A percentile compares a stretch with the other conserved stretches of the same genome.
These are phyloP conservation scores for Tor tambroides DNA, from an alignment of 2,113 vertebrate species.

Conservation along the genomic window DNA sequence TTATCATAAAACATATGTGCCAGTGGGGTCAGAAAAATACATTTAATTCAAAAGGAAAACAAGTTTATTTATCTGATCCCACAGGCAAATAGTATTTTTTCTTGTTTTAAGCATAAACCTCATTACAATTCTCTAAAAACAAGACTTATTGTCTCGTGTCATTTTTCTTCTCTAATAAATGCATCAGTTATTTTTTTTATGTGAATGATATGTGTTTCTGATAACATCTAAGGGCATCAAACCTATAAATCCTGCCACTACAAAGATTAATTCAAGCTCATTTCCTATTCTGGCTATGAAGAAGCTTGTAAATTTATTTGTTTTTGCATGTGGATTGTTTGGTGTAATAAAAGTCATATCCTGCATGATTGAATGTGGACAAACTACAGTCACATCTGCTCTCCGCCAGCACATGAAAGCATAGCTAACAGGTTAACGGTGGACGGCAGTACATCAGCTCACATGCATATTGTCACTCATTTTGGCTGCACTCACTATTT, in stretches of 20 bases:
- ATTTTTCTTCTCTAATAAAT: background rate
- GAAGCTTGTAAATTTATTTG: background rate
- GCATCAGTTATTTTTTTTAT: background rate
- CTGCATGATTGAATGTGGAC: constrained; percentile 6
- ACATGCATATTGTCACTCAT: background rate
- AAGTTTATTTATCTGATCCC: background rate
- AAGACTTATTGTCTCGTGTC: background rate
- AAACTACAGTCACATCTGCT: background rate
- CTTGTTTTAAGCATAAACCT: background rate
- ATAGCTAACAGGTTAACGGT: constrained; percentile 19
- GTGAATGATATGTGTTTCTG: too few relatives aligned
- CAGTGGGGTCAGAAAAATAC: background rate
- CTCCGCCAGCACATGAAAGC: constrained; percentile 30
- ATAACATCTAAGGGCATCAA: background rate
- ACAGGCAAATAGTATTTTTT: background rate
- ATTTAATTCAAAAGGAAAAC: background rate
- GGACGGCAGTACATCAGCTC: constrained; percentile 5
- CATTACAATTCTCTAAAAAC: background rate
- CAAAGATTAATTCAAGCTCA: background rate
- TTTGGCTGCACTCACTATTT: background rate
- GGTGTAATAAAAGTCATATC: background rate
- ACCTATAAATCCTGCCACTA: background rate
- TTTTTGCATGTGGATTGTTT: background rate
- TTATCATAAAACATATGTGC: too few relatives aligned
- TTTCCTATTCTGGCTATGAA: background rate